Base-by-base conservation (phyloP, 2,797 vertebrate species). In the Cygnus olor region DNA sequence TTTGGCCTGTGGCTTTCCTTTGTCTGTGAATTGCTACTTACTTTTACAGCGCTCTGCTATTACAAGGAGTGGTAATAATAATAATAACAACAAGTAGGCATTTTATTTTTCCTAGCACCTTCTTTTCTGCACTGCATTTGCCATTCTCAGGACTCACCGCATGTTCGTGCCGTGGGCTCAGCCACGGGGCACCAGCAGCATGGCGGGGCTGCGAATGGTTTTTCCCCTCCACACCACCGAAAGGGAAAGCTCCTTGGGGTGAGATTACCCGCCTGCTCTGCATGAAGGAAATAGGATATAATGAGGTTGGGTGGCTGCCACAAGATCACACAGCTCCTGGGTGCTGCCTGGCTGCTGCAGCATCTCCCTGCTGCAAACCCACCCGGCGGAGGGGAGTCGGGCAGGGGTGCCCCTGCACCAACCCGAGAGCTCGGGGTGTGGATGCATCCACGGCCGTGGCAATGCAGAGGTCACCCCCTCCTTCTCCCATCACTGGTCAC, bases 91-190 rank as follows among this genome's bases (percentile, higher is more conserved):
- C 40, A 65, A 38, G 5, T 0, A 11, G 18, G 30, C n/a, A 36
- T 36, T 77, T 61, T 12, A 8, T 54, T 71, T 80, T 49, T 8
- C 89, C 60, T 8, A 10, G 13, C 14, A 32, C 49, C 3, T 36
- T 8, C 3, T 36, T 8, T 54, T 78, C 42, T 25, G 60, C 45
- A 32, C 36, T 6, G 1, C 2, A 11, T 82, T 63, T 58, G 56
- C 25, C 60, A 6, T 1, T 14, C 32, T 70, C 42, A 4, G 20
- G 16, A 30, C 42, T 30, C 74, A 27, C 4, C 0, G 1, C 66
- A 11, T 28, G 28, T 3, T 71, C 3, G 0, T 0, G 25, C 60
- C 1, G 0, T 2, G 25, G 76, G 65, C 56, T 90, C 34, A 32
- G 88, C 80, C 1, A 1, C 40, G 49, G 88, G 20, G 88, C 57